Base-by-base conservation (phyloP, 2,113 vertebrate genomes). In the Nyctibius bracteatus region DNA sequence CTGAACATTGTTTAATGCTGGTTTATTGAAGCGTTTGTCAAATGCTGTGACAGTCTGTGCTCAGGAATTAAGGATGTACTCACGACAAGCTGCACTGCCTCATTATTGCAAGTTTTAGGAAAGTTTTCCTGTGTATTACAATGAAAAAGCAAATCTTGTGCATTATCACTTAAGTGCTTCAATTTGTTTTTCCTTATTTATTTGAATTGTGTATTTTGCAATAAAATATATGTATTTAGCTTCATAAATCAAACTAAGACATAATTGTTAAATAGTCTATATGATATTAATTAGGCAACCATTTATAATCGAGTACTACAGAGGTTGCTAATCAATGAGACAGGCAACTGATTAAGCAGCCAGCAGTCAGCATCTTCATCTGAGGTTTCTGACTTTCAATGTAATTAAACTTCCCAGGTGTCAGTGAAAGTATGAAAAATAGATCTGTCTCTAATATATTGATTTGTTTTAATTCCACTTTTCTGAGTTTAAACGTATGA, bases 361-460 rank as follows among this genome's bases (percentile, higher is more conserved):
- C 91, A 97, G 94, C 92, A 97, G 94, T 87, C 97, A 97, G 94
- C 89, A 67, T 96, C 94, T 93, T 88, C 94, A 97, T 75, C 87
- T 96, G 89, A 97, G 97, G 88, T 90, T 96, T 95, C 89, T 95
- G 97, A 84, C 97, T 98, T 97, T 95, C 78, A 94, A 97, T 91
- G 97, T 98, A 97, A 97, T 98, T 97, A 97, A 96, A 96, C 94
- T 89, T 96, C 72, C 90, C 96, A 97, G 95, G 92, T 98, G 95
- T 94, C 35, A 54, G 63, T 73, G 81, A 88, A 96, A 90, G 81
- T 75, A 65, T 82, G 94, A 96, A 81, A 90, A 90, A 95, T 89
- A 44, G 10, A 81, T 81, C 44, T 20, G 2, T 81, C 91, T 94
- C 92, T n/a, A 59, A 86, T 90, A 28, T 82, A 44, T 67, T 41